Evolutionary conservation across 1,140 invertebrate species (phyloP).

Genomic region (Phenacoccus solenopsis): DNA sequence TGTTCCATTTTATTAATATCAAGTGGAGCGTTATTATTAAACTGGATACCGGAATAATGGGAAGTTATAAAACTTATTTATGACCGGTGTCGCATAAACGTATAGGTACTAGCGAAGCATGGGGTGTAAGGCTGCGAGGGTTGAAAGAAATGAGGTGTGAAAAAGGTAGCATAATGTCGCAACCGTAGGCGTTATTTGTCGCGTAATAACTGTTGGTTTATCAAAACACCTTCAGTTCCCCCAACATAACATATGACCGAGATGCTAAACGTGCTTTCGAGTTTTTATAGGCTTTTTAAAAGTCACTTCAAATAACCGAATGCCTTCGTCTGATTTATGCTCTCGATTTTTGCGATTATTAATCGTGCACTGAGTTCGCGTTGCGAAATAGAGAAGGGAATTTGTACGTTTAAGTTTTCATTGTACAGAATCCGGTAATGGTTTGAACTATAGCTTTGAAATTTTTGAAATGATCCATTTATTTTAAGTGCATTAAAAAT

Average conservation of each 20-base stretch:
- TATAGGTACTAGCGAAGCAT: neutral
- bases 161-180: slow-evolving; percentile 1
- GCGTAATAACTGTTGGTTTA: slow-evolving; percentile 10
- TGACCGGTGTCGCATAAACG: slow-evolving; percentile 1
- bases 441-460: too few relatives aligned
- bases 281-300: neutral
- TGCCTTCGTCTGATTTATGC: neutral
- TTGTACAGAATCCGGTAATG: too few relatives aligned
- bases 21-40: slow-evolving; percentile 13
- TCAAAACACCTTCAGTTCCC: neutral
- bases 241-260: neutral
- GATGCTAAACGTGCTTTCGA: neutral
- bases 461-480: neutral
- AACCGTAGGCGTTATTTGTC: slow-evolving; percentile 11
- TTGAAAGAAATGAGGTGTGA: slow-evolving; percentile 8
- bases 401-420: neutral
- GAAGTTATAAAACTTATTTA: slow-evolving; percentile 13
- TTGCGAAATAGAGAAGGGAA: neutral
- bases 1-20: slow-evolving; percentile 13
- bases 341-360: neutral
- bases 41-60: slow-evolving; percentile 7
- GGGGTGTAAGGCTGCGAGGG: neutral
- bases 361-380: neutral
- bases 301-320: neutral
- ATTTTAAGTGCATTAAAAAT: neutral